phyloP scores from a whole-genome alignment of 2,888 invertebrate genomes.

The Hirtodrosophila confusa region DNA sequence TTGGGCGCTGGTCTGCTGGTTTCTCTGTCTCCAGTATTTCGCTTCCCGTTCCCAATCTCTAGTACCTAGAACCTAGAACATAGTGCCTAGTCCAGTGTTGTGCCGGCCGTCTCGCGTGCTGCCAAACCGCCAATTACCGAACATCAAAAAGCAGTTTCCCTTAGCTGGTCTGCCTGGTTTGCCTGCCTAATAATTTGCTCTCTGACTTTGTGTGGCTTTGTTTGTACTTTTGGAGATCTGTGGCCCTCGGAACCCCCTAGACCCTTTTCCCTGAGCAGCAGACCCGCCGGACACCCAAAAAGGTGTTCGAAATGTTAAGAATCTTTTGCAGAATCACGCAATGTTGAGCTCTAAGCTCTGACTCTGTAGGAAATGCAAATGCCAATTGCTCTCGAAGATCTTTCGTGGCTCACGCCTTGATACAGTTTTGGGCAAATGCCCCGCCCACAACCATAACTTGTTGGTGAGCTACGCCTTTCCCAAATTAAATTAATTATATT shows the following conservation, averaged over 20 bases:
- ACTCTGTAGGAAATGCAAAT: constrained; percentile 55
- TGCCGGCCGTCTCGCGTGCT: constrained; percentile 70
- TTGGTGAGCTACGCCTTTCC: constrained; percentile 22
- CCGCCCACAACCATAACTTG: constrained; percentile 40
- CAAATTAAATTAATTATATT: constrained; percentile 75
- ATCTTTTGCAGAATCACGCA: constrained; percentile 71
- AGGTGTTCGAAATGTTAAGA: constrained; percentile 75
- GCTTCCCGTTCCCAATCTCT: neutral
- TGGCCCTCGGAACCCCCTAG: constrained; percentile 3
- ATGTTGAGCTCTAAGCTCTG: constrained; percentile 32
- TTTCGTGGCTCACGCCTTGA: constrained; percentile 67
- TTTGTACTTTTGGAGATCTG: constrained; percentile 56
- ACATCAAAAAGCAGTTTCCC: constrained; percentile 78
- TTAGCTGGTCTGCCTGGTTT: constrained; percentile 47
- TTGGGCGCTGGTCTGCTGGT: constrained; percentile 34
- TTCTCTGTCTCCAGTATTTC: constrained; percentile 15
- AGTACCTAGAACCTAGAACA: neutral
- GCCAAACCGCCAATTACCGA: constrained; percentile 79
- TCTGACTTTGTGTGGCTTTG: constrained; percentile 72
- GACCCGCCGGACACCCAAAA: constrained; percentile 68
- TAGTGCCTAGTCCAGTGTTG: constrained; percentile 13
- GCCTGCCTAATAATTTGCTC: constrained; percentile 71
- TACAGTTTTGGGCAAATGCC: constrained; percentile 55
- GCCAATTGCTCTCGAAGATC: constrained; percentile 55
- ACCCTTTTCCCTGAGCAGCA: constrained; percentile 22